These are phyloP conservation scores for Smutsia temminckii DNA, from an alignment of 2,797 vertebrate species.

Conservation along the genomic window DNA sequence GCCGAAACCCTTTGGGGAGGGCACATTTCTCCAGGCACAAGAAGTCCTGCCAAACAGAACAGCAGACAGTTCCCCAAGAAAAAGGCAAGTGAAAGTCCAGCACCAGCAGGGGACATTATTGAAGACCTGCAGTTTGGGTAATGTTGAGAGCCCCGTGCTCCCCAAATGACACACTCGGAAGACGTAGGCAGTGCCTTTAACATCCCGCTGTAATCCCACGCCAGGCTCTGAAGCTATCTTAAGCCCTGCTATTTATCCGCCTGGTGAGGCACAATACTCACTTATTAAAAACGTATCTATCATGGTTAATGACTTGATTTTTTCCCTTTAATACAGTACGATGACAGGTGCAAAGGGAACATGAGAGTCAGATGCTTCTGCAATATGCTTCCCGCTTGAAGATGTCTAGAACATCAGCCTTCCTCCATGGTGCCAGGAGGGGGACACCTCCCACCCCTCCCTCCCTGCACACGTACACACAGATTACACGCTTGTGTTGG, in stretches of 20 bases:
- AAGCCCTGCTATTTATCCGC: constrained; percentile 88
- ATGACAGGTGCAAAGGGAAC: constrained; percentile 89
- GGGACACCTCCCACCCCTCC: constrained; percentile 30
- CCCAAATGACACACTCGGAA: constrained; percentile 80
- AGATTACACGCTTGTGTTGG: constrained; percentile 90
- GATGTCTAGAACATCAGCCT: constrained; percentile 86
- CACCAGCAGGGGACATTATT: constrained; percentile 58
- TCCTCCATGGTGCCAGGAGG: constrained; percentile 82
- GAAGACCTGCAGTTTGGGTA: constrained; percentile 69
- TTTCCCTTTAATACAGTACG: constrained; percentile 86
- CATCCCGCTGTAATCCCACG: constrained; percentile 83
- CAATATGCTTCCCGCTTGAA: constrained; percentile 88
- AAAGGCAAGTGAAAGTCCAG: constrained; percentile 71
- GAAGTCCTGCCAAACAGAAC: constrained; percentile 50
- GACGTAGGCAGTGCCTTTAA: constrained; percentile 78
- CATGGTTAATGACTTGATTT: constrained; percentile 91
- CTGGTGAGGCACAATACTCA: constrained; percentile 88
- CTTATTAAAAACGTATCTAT: constrained; percentile 92
- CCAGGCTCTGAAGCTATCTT: constrained; percentile 84
- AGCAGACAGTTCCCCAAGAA: constrained; percentile 36
- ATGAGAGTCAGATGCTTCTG: constrained; percentile 88
- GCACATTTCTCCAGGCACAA: constrained; percentile 52
- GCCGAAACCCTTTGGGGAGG: background rate
- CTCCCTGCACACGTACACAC: constrained; percentile 46
- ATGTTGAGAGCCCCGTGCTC: constrained; percentile 73